phyloP scores from a whole-genome alignment of 2,888 invertebrate species.

The Epicampocera succincta region DNA sequence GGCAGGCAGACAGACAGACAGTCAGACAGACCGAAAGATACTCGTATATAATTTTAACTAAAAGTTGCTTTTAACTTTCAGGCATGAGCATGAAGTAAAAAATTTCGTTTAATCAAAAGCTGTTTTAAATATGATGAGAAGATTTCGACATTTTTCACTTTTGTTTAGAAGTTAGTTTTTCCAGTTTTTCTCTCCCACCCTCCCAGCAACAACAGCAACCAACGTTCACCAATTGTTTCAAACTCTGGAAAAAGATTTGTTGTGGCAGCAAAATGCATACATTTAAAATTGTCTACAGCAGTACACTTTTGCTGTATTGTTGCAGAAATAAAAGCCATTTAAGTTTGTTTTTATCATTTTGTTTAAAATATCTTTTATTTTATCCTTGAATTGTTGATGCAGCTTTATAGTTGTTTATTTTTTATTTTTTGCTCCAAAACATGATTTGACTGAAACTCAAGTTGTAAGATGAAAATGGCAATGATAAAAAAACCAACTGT shows the following conservation, averaged over 20 bases:
- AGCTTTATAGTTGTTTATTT: not conserved
- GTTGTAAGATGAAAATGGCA: constrained; percentile 24
- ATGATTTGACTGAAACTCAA: constrained; percentile 30
- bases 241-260: constrained; percentile 34
- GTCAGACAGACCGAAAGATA: not conserved
- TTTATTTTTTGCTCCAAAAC: not conserved
- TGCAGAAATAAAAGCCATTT: constrained; percentile 31
- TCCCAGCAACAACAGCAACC: constrained; percentile 14
- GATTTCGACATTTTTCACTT: constrained; percentile 46
- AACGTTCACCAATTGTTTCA: constrained; percentile 37
- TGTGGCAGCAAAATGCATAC: not conserved
- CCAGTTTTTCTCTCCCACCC: not conserved
- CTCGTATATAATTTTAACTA: constrained; percentile 23
- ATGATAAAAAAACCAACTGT: constrained; percentile 3
- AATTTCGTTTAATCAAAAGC: constrained; percentile 50
- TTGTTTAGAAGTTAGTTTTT: constrained; percentile 21
- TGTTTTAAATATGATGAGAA: constrained; percentile 56
- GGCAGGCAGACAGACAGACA: not conserved
- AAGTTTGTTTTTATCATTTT: constrained; percentile 18
- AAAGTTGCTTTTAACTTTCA: constrained; percentile 1
- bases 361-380: constrained; percentile 30
- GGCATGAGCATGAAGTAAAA: not conserved
- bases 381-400: not conserved
- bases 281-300: not conserved
- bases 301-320: constrained; percentile 16